Evolutionary conservation across 2,888 invertebrate species (phyloP).

Genomic region (Axea sp.): DNA sequence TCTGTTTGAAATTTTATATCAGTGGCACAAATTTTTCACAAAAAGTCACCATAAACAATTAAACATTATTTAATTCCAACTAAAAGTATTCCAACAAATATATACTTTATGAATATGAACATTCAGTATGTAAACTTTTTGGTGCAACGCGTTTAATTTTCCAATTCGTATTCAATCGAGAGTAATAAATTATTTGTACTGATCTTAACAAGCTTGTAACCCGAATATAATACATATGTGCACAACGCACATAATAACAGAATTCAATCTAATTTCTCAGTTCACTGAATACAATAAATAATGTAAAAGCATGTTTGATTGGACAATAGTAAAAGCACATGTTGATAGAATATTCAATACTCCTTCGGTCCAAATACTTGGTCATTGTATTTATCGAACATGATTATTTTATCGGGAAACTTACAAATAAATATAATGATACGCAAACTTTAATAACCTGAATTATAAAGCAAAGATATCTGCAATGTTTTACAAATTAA

Average conservation of each 20-base stretch:
- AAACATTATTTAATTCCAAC: not conserved
- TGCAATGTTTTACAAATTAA: not conserved
- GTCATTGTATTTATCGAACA: slow-evolving; percentile 27
- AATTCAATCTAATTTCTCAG: slow-evolving; percentile 60
- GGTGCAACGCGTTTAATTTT: slow-evolving; percentile 9
- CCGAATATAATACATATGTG: slow-evolving; percentile 45
- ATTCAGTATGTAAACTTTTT: slow-evolving; percentile 3
- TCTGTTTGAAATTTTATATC: no score
- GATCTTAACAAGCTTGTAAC: slow-evolving; percentile 51
- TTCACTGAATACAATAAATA: slow-evolving; percentile 57
- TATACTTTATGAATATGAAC: no score
- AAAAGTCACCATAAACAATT: no score
- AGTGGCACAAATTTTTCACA: no score
- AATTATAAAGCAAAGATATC: slow-evolving; percentile 5
- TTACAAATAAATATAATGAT: slow-evolving; percentile 35
- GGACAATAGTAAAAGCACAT: slow-evolving; percentile 52
- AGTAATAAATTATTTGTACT: slow-evolving; percentile 41
- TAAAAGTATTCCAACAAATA: not conserved
- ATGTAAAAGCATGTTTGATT: slow-evolving; percentile 59
- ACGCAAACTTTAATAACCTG: slow-evolving; percentile 3
- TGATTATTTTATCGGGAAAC: slow-evolving; percentile 34
- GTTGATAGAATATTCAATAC: slow-evolving; percentile 53
- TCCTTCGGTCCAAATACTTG: slow-evolving; percentile 21
- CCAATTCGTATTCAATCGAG: slow-evolving; percentile 33
- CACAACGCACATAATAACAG: slow-evolving; percentile 44